Evolutionary conservation across 2,113 vertebrate genomes (phyloP).

Genomic region (Sciurus niger): DNA sequence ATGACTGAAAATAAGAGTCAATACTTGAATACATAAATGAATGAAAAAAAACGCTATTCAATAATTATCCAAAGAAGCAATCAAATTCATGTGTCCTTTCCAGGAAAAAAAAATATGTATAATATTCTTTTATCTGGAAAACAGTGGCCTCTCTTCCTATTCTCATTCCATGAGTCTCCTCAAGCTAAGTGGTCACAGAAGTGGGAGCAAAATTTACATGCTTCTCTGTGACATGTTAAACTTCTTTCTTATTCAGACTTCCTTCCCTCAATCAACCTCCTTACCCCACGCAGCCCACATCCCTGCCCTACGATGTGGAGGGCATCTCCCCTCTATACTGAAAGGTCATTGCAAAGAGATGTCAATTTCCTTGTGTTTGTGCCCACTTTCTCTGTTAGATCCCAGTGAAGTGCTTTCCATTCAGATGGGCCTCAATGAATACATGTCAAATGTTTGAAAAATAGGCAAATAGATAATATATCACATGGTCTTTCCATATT

Average conservation of each 20-base stretch:
- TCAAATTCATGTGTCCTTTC: neutral
- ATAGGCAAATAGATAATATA: neutral
- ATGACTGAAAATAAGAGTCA: neutral
- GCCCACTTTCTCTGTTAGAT: neutral
- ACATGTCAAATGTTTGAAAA: neutral
- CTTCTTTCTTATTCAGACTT: neutral
- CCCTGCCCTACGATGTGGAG: neutral
- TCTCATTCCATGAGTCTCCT: neutral
- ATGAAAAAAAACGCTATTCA: neutral
- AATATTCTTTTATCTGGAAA: neutral
- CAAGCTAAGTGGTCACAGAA: neutral
- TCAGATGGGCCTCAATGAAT: neutral
- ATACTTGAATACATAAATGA: neutral
- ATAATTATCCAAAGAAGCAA: neutral
- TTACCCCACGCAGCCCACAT: neutral
- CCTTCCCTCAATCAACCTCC: neutral
- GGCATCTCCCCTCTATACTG: neutral
- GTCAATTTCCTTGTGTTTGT: neutral
- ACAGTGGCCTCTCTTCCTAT: neutral
- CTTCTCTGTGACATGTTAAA: neutral
- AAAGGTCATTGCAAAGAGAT: neutral
- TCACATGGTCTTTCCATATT: neutral
- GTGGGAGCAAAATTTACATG: neutral
- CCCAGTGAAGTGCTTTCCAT: neutral
- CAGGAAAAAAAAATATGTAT: neutral